Conservation (phyloP, 2,888 invertebrate genomes). For the Corythucha ciliata region DNA sequence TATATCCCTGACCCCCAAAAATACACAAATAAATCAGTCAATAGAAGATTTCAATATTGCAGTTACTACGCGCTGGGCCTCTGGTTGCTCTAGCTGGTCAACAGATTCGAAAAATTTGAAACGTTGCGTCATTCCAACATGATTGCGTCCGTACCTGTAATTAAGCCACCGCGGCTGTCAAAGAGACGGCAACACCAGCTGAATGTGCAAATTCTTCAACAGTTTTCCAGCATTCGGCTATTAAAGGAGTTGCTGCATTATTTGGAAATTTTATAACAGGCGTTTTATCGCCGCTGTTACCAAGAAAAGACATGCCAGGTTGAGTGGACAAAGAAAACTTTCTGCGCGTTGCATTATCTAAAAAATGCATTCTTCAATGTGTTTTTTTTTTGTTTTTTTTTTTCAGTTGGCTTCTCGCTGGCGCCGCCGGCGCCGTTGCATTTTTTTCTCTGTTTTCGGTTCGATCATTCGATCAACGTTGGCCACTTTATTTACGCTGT, state of each 20-base stretch:
- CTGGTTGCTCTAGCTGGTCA: constrained; percentile 69
- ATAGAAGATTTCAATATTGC: constrained; percentile 33
- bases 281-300: constrained; percentile 45
- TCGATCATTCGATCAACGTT: constrained; percentile 52
- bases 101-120: constrained; percentile 45
- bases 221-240: constrained; percentile 56
- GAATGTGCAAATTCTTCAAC: constrained; percentile 46
- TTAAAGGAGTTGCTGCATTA: constrained; percentile 56
- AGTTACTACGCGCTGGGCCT: constrained; percentile 60
- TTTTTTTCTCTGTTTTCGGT: constrained; percentile 53
- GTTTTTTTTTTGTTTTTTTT: too few relatives aligned
- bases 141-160: constrained; percentile 45
- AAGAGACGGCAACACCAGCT: neutral
- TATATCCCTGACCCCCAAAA: constrained; percentile 38
- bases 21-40: neutral
- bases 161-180: constrained; percentile 2
- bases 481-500: constrained; percentile 45
- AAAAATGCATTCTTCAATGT: too few relatives aligned
- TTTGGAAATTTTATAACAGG: constrained; percentile 56
- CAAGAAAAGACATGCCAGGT: constrained; percentile 41
- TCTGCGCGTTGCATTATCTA: neutral
- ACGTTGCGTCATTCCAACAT: constrained; percentile 42
- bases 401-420: constrained; percentile 42
- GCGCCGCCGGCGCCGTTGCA: constrained; percentile 49
- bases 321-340: constrained; percentile 10